phyloP scores from a whole-genome alignment of 2,888 invertebrate species.

The Hydropsyche betteni region DNA sequence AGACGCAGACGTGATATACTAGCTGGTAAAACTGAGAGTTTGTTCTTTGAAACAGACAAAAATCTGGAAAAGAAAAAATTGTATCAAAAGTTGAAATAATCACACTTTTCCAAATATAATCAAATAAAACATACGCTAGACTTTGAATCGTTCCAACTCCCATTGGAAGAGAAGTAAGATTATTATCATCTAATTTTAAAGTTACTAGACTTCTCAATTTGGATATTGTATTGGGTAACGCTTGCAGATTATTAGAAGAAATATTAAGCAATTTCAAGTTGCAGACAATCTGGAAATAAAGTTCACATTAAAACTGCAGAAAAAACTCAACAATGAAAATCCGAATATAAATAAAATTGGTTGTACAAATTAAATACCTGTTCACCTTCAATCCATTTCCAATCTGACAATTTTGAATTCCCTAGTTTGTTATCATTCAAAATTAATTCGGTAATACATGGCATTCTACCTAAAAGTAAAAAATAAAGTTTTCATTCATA shows the following conservation, averaged over 20 bases:
- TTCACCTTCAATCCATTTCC: conserved; percentile 72
- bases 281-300: conserved; percentile 60
- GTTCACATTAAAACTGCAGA: too few relatives aligned
- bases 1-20: conserved; percentile 67
- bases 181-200: conserved; percentile 72
- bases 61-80: conserved; percentile 58
- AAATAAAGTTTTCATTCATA: background rate
- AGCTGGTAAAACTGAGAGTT: conserved; percentile 67
- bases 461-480: conserved; percentile 60
- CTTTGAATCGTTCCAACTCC: conserved; percentile 70
- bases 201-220: conserved; percentile 70
- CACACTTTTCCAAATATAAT: background rate
- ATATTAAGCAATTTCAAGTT: conserved; percentile 71
- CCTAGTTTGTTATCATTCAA: conserved; percentile 73
- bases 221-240: conserved; percentile 72
- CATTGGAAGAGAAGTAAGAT: conserved; percentile 68
- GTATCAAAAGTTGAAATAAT: conserved; percentile 25
- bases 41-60: conserved; percentile 67
- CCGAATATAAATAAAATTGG: conserved; percentile 51
- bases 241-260: conserved; percentile 66
- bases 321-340: conserved; percentile 41
- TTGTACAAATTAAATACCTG: conserved; percentile 55
- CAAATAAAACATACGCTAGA: conserved; percentile 59
- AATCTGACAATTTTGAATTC: conserved; percentile 64
- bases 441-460: conserved; percentile 69